Evolutionary conservation across 92 coral and sea anemone genomes (phyloP), one percentile per base, ranked within the genome.

Genomic region (Ricordea florida): DNA sequence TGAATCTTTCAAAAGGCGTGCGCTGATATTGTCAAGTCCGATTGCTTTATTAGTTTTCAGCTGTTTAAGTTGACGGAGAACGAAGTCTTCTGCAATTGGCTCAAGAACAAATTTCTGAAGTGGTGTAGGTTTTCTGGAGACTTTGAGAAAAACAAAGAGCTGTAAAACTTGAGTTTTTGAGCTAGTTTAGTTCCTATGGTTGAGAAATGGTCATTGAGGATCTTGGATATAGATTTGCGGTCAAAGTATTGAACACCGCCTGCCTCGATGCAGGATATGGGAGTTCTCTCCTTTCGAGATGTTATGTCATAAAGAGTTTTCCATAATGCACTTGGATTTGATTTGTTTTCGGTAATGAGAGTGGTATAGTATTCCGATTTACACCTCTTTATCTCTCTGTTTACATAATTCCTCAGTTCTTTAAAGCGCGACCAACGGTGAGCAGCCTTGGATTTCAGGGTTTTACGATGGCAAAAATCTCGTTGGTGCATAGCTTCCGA

Each of bases 331-430:
- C 74, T 72, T 41, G 78, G 68, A 52, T 60, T 81, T 4, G 46
- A 46, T 63, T 70, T 81, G 74, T 72, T 81, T 46, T 72, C 80
- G 22, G 60, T 61, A 44, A 80, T 80, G 20, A 52, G 47, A 38
- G 29, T 61, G 17, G 73, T 34, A 35, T 74, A 82, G 48, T 74
- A 82, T 33, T 74, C 76, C 34, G 77, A 64, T 74, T 82, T 82
- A n/a, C 77, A 62, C 36, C 43, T 74, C 62, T 75, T 74, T 34
- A 74, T 67, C 66, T 82, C 77, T 32, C 38, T 77, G 30, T 74
- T 82, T 21, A 64, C 88, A n/a, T 34, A 62, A 10, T 40, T 53
- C 57, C 64, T 64, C 22, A 69, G 31, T 32, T 80, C 27, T 24
- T 57, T 57, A 45, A 56, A 80, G 55, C 13, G 24, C 57, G 61